These are phyloP conservation scores for Neopipo cinnamomea DNA, from an alignment of 2,113 vertebrate genomes.

Conservation along the genomic window DNA sequence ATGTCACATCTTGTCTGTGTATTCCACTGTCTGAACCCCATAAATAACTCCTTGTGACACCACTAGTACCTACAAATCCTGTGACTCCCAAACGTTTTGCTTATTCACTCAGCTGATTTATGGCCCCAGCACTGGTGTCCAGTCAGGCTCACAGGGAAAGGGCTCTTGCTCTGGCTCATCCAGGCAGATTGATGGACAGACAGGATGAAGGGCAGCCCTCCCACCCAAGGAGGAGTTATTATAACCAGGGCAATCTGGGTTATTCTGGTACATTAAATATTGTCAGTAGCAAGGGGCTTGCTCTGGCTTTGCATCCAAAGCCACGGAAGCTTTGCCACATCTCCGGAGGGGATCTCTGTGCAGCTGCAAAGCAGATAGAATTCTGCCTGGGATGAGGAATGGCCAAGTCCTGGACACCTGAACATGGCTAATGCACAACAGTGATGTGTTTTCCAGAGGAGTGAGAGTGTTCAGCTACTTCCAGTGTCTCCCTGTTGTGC, in stretches of 20 bases:
- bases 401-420: background rate
- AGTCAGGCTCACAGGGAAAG: background rate
- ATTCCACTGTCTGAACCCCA: background rate
- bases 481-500: background rate
- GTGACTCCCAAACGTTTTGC: constrained; percentile 17
- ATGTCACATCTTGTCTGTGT: background rate
- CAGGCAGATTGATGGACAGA: background rate
- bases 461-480: background rate
- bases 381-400: background rate
- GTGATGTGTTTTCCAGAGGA: background rate
- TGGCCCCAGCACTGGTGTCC: background rate
- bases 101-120: constrained; percentile 30
- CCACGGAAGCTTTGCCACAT: accelerated
- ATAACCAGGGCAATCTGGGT: background rate
- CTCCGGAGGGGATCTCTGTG: background rate
- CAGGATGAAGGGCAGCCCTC: background rate
- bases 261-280: background rate
- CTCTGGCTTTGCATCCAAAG: background rate
- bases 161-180: background rate
- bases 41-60: constrained; percentile 14
- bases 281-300: background rate
- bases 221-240: background rate
- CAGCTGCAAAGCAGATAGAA: background rate
- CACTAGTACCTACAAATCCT: background rate
- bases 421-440: background rate